These are phyloP conservation scores for Liopterus haemorrhoidalis DNA, from an alignment of 2,888 invertebrate species.

Conservation along the genomic window DNA sequence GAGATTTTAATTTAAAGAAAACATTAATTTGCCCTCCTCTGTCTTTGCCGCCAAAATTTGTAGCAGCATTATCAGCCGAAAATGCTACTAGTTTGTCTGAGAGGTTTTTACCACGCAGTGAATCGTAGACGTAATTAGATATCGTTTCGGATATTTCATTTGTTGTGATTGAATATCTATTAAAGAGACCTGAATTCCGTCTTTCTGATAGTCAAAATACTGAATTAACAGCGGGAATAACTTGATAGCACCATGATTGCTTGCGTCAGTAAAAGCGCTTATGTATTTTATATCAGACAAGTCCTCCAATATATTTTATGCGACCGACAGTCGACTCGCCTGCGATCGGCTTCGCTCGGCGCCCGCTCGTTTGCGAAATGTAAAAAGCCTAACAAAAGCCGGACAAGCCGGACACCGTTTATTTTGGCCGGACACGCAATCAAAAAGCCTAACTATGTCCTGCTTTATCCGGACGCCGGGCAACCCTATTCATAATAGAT, in stretches of 20 bases:
- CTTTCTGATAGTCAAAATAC: conserved; percentile 34
- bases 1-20: conserved; percentile 14
- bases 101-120: conserved; percentile 1
- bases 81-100: conserved; percentile 14
- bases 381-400: no score
- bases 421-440: no score
- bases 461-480: no score
- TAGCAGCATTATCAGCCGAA: conserved; percentile 16
- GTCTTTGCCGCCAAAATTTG: conserved; percentile 20
- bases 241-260: conserved; percentile 32
- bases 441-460: no score
- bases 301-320: conserved; percentile 26
- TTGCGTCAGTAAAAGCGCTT: conserved; percentile 32
- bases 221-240: conserved; percentile 34
- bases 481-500: no score
- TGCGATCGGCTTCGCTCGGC: no score
- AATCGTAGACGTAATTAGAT: conserved; percentile 26
- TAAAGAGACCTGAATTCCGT: no score
- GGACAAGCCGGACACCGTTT: no score
- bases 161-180: no score
- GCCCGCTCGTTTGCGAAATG: no score
- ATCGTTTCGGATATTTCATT: conserved; percentile 33
- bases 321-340: no score
- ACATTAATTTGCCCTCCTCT: conserved; percentile 18
- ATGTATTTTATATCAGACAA: conserved; percentile 29